Evolutionary conservation across 2,797 vertebrate genomes (phyloP), one percentile per base, ranked within the genome.

Genomic region (Parauchenoglanis ngamensis): DNA sequence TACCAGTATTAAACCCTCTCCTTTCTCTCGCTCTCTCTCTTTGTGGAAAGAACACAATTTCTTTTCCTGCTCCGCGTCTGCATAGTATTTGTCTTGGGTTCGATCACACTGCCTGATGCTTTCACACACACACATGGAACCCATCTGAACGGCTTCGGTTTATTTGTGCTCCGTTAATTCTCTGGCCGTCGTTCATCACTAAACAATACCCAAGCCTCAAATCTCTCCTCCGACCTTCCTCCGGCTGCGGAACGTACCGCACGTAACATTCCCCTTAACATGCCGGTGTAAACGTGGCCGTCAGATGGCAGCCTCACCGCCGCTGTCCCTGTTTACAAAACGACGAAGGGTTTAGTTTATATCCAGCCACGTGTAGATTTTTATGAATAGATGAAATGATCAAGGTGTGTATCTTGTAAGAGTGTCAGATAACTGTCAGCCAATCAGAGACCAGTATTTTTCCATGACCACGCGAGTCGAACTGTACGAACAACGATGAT

Each of bases 1-100:
- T 72, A 11, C 68, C 35, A 7, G 31, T 19, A 40, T 70, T 40
- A 40, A 28, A 31, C 49, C 65, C 65, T 0, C 68, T 10, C 52
- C 65, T 68, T 28, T 68, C 28, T 65, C 63, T 65, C 61, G 28
- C 61, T 65, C 61, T n/a, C 4, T 49, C 28, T 28, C 11, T 79
- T 15, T 78, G 52, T 88, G 93, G 90, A 93, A 91, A 91, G 83
- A 91, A 91, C 90, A 92, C 90, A 86, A 91, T 92, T 92, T 91
- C 46, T 91, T 92, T 92, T 93, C 89, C 91, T 91, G 89, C 87
- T 85, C 89, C 84, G 87, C 87, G 83, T 87, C 91, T 92, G 90
- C 89, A 90, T 90, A 88, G 90, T 93, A 90, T 92, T 91, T 92
- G 87, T 94, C 91, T 94, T 92, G 92, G 90, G 90, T 91, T 95